phyloP scores from a whole-genome alignment of 2,888 invertebrate genomes.

The Spialia ferax region DNA sequence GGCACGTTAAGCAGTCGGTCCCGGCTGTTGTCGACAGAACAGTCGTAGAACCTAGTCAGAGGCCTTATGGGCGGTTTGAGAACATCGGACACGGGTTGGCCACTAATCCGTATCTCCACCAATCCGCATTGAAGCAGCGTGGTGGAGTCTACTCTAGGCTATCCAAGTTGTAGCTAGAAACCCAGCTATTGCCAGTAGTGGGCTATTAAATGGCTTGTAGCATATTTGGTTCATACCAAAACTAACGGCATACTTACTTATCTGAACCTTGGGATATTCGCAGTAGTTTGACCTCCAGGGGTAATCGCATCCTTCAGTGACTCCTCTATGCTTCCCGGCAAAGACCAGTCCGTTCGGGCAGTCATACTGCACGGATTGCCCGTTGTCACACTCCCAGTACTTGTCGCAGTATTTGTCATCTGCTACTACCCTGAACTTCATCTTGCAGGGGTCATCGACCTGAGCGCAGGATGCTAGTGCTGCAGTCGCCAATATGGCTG shows the following conservation, averaged over 20 bases:
- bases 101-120: too few relatives aligned
- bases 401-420: constrained; percentile 93
- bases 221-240: background rate
- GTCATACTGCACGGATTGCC: constrained; percentile 94
- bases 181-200: too few relatives aligned
- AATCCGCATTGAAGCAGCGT: too few relatives aligned
- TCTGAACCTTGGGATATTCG: constrained; percentile 87
- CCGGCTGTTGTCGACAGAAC: too few relatives aligned
- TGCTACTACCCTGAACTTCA: constrained; percentile 90
- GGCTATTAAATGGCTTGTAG: too few relatives aligned
- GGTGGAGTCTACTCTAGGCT: too few relatives aligned
- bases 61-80: too few relatives aligned
- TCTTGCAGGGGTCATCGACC: constrained; percentile 93
- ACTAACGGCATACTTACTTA: constrained; percentile 90
- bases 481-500: constrained; percentile 64
- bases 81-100: too few relatives aligned
- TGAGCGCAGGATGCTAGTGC: constrained; percentile 66
- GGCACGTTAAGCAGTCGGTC: too few relatives aligned
- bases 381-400: constrained; percentile 95
- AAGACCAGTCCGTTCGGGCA: constrained; percentile 97
- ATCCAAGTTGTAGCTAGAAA: too few relatives aligned
- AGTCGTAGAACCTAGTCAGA: too few relatives aligned
- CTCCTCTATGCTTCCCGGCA: constrained; percentile 95
- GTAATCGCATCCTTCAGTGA: constrained; percentile 96
- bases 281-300: constrained; percentile 96